These are phyloP conservation scores for Alosa alosa DNA, from an alignment of 2,113 vertebrate genomes.

Conservation along the genomic window DNA sequence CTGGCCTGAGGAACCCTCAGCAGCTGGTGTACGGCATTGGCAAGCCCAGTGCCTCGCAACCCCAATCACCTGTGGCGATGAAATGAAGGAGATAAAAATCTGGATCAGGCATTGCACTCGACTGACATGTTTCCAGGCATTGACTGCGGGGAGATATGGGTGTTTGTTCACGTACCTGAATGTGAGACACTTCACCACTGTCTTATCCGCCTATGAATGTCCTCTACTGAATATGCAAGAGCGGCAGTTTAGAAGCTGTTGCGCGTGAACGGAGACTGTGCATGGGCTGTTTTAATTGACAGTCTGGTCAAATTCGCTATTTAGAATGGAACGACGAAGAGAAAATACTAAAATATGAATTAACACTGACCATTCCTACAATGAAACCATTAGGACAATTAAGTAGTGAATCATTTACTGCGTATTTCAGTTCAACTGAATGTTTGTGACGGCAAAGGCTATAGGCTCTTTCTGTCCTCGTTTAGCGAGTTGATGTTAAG, in stretches of 20 bases:
- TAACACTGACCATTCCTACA: neutral
- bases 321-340: neutral
- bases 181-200: neutral
- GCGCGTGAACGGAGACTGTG: neutral
- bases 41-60: conserved; percentile 25
- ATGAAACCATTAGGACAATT: neutral
- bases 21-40: conserved; percentile 60
- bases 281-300: neutral
- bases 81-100: conserved; percentile 18
- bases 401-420: neutral
- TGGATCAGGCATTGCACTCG: neutral
- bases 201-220: neutral
- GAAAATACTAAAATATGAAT: neutral
- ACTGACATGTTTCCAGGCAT: neutral
- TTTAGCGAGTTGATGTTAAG: neutral
- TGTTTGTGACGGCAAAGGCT: neutral
- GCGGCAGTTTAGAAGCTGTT: neutral
- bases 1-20: conserved; percentile 60
- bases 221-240: neutral
- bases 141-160: neutral
- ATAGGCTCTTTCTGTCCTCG: neutral
- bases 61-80: conserved; percentile 24
- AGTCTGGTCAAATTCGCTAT: neutral
- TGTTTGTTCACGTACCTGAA: neutral
- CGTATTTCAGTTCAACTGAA: neutral